phyloP scores from a whole-genome alignment of 2,113 vertebrate species.

The Plecturocebus donacophilus region DNA sequence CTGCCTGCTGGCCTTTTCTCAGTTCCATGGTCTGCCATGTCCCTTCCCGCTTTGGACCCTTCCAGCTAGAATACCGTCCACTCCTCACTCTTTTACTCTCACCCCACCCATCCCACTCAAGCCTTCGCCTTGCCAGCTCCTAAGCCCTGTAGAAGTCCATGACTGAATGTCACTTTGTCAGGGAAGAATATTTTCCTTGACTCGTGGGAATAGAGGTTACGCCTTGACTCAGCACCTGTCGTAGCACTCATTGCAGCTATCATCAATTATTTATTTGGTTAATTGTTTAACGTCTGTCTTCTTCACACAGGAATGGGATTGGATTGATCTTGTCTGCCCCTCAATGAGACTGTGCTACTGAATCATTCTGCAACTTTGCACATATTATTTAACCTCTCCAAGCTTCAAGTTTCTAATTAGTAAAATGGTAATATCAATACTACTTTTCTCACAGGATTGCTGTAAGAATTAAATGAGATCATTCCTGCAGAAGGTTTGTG shows the following conservation, averaged over 20 bases:
- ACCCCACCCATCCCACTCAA: background rate
- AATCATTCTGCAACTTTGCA: background rate
- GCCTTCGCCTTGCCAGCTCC: background rate
- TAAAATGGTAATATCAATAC: background rate
- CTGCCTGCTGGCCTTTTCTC: background rate
- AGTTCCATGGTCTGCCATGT: background rate
- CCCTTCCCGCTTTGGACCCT: background rate
- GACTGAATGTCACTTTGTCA: background rate
- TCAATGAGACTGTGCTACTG: background rate
- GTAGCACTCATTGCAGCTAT: background rate
- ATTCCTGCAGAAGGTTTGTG: background rate
- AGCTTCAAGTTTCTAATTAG: constrained; percentile 50
- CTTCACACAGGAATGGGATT: background rate
- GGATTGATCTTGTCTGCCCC: background rate
- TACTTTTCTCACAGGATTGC: background rate
- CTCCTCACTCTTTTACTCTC: background rate
- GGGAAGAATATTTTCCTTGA: background rate
- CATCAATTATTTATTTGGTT: constrained; percentile 9
- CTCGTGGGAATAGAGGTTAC: background rate
- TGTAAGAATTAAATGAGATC: background rate
- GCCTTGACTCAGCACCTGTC: background rate
- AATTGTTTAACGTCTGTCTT: background rate
- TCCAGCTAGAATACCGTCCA: background rate
- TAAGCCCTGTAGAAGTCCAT: background rate
- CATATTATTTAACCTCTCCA: background rate